Conservation (phyloP, 2,888 invertebrate genomes). For the Ectobius pallidus region DNA sequence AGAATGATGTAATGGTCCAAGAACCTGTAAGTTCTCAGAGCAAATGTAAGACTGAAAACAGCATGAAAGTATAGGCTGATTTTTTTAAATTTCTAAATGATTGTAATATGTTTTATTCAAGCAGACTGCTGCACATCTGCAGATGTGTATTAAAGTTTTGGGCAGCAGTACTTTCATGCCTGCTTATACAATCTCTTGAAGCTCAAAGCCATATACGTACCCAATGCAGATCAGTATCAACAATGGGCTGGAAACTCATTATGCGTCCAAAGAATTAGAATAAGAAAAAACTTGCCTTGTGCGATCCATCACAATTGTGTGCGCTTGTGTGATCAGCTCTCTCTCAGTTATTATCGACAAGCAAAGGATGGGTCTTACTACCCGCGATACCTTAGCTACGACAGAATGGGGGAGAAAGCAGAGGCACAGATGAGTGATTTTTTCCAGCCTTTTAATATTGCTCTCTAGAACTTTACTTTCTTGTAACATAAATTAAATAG, state of each 20-base stretch:
- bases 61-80: no score
- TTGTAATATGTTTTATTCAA: neutral
- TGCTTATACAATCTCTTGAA: neutral
- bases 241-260: constrained; percentile 42
- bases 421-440: constrained; percentile 47
- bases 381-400: constrained; percentile 58
- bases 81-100: neutral
- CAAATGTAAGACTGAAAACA: neutral
- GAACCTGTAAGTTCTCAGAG: constrained; percentile 8
- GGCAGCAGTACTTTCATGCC: neutral
- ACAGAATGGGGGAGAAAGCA: constrained; percentile 57
- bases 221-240: no score
- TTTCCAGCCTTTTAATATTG: constrained; percentile 13
- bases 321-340: constrained; percentile 36
- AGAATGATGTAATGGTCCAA: constrained; percentile 1
- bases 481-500: constrained; percentile 26
- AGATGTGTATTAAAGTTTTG: neutral
- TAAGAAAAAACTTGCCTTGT: constrained; percentile 44
- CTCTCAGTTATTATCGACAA: constrained; percentile 41
- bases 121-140: neutral
- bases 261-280: constrained; percentile 38
- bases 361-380: constrained; percentile 48
- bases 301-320: constrained; percentile 42
- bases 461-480: neutral
- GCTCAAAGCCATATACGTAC: neutral